These are phyloP conservation scores for Syndactyla subalaris DNA, from an alignment of 2,797 vertebrate genomes.

Conservation along the genomic window DNA sequence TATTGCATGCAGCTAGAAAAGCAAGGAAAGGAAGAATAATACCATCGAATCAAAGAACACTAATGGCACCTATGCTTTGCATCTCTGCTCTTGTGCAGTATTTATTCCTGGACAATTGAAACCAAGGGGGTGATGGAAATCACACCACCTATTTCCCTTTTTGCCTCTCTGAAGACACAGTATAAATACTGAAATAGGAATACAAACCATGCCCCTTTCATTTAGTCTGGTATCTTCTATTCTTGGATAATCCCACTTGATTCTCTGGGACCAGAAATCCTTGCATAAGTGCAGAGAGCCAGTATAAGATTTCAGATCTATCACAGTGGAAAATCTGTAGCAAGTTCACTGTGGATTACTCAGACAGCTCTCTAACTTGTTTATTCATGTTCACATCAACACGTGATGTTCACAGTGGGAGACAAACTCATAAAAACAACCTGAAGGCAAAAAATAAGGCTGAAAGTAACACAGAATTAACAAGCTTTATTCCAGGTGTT, in stretches of 20 bases:
- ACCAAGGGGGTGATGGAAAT: background rate
- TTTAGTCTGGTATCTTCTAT: background rate
- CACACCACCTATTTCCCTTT: background rate
- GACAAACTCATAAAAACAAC: background rate
- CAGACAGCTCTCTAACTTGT: background rate
- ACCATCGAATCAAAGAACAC: background rate
- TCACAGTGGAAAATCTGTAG: background rate
- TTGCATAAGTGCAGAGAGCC: background rate
- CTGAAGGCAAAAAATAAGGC: slow-evolving; percentile 14
- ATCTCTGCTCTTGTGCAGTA: background rate
- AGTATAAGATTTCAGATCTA: background rate
- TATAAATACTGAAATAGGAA: background rate
- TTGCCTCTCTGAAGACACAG: background rate
- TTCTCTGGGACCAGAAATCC: background rate
- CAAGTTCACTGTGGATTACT: background rate
- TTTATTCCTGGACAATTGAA: background rate
- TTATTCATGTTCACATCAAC: background rate
- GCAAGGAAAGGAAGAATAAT: background rate
- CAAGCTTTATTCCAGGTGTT: background rate
- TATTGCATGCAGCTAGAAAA: background rate
- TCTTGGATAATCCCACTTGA: background rate
- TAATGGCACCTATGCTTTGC: background rate
- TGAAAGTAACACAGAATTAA: background rate
- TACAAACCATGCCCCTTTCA: background rate
- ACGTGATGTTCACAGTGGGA: background rate